Evolutionary conservation across 2,113 vertebrate genomes (phyloP), one percentile per base, ranked within the genome.

Genomic region (Oryzias celebensis): DNA sequence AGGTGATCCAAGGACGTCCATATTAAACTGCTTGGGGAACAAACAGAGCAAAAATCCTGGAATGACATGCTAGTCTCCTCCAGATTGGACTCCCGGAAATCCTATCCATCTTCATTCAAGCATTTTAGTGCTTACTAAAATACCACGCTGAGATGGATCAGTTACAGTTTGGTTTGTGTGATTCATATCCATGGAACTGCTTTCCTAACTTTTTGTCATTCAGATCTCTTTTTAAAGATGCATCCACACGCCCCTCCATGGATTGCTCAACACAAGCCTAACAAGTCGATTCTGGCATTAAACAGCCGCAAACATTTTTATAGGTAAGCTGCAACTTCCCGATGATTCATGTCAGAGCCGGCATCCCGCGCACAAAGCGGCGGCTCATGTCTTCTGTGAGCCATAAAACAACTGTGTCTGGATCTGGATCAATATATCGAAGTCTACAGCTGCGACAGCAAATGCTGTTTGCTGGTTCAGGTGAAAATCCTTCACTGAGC

Each of bases 31-130:
- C 63, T 58, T 75, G 75, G 81, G 61, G 71, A 87, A 74, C 68
- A 51, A 47, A 55, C 57, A 68, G 68, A 66, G 78, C 80, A 89
- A 81, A 71, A 77, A 68, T 87, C 78, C 65, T 57, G 80, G 83
- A 84, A 86, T 84, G 82, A 85, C 81, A 82, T 77, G 69, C 77
- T n/a, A 62, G 75, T 75, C 77, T 79, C 59, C 64, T 68, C 46
- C 15, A 75, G 81, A 91, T 87, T 89, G 65, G 73, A 80, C 88
- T 86, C 51, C 57, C 41, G 75, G 71, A 86, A 83, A 87, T 85
- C 71, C 78, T 78, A 89, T 90, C 86, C 71, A 82, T 91, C 82
- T 87, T 89, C 78, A 82, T 91, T 88, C 74, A 81, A 78, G 71
- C 77, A 80, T 85, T 71, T 78, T 81, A 69, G 50, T 83, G 83